A percentile compares a stretch with the other conserved stretches of the same genome.
Evolutionary conservation across 2,888 invertebrate species (phyloP).

Genomic region (Odontocerum albicorne): DNA sequence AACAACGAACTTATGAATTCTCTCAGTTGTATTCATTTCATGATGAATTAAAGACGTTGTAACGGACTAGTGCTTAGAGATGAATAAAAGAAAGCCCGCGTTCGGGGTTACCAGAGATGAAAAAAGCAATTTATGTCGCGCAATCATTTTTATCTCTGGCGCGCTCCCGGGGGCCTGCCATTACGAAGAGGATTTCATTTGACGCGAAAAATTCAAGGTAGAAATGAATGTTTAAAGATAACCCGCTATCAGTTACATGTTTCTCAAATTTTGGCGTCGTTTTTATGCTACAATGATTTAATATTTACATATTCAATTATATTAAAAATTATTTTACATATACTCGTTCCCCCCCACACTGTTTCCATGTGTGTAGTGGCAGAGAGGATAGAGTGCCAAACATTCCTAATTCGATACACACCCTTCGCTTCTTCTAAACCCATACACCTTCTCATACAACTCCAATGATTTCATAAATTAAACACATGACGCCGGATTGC

Average conservation of each 20-base stretch:
- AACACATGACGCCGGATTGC: too few relatives aligned
- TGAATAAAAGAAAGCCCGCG: conserved; percentile 24
- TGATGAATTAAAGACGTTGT: conserved; percentile 25
- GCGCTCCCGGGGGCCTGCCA: conserved; percentile 12
- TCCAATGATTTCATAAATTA: too few relatives aligned
- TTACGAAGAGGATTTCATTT: conserved; percentile 10
- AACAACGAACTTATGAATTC: too few relatives aligned
- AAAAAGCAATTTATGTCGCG: conserved; percentile 26
- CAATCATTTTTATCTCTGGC: conserved; percentile 23
- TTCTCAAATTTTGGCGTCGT: background rate
- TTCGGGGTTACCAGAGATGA: conserved; percentile 10
- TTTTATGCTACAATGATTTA: too few relatives aligned
- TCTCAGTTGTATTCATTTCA: conserved; percentile 17
- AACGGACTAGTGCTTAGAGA: conserved; percentile 3
- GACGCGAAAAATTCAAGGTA: conserved; percentile 18
- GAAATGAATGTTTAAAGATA: conserved; percentile 17
- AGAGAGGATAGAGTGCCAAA: too few relatives aligned
- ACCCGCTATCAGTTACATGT: conserved; percentile 3
- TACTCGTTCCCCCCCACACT: too few relatives aligned
- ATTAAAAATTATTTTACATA: too few relatives aligned
- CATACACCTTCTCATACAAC: too few relatives aligned
- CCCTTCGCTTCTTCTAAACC: too few relatives aligned
- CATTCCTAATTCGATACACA: too few relatives aligned
- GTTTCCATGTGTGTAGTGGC: too few relatives aligned
- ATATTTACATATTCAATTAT: too few relatives aligned